phyloP scores from a whole-genome alignment of 2,888 invertebrate genomes.

The Melikaiella ostensackeni region DNA sequence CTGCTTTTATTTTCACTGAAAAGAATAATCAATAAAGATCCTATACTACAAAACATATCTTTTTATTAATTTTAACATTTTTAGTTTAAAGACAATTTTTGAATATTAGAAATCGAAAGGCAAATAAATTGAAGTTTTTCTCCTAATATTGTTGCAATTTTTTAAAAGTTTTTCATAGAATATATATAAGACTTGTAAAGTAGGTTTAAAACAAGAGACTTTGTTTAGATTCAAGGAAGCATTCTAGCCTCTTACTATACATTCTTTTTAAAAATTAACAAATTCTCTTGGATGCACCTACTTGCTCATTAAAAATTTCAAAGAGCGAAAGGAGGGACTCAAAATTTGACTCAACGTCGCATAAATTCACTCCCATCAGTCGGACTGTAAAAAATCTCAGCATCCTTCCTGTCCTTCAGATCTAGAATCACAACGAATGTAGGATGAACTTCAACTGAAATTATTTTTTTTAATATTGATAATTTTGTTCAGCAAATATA shows the following conservation, averaged over 20 bases:
- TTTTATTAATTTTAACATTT: not conserved
- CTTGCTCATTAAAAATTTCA: not conserved
- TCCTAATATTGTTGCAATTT: not conserved
- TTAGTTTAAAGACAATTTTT: not conserved
- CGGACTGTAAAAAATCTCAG: too few species aligned
- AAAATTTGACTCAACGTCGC: not conserved
- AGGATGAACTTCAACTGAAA: too few species aligned
- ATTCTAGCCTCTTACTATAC: not conserved
- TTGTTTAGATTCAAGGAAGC: not conserved
- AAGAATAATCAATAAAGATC: not conserved
- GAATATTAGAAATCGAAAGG: too few species aligned
- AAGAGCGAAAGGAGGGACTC: not conserved
- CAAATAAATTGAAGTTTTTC: too few species aligned
- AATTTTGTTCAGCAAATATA: too few species aligned
- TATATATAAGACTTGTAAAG: not conserved
- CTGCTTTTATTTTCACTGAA: not conserved
- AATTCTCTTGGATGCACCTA: not conserved
- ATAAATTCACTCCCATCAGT: too few species aligned
- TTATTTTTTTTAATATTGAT: too few species aligned
- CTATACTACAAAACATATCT: not conserved
- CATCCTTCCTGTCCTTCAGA: too few species aligned
- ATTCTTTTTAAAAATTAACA: not conserved
- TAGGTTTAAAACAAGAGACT: too few species aligned
- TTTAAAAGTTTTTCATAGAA: not conserved
- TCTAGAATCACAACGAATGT: too few species aligned